Base-by-base conservation (phyloP, 1,140 invertebrate genomes). In the Drosophila hydei region DNA sequence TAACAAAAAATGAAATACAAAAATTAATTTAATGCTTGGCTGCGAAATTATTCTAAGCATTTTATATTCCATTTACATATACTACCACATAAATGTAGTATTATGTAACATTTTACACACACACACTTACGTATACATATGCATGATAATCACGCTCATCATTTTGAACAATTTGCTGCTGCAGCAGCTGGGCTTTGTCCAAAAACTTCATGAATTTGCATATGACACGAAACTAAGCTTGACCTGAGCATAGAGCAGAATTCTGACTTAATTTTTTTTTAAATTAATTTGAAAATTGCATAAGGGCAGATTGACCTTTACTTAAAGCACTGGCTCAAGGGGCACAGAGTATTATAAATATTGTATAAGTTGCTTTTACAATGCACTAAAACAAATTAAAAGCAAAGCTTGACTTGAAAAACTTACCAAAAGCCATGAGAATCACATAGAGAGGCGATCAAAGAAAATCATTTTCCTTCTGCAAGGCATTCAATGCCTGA, bases 1-100 rank as follows among this genome's bases (percentile, higher is more conserved):
- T 43, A 33, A 58, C 19, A 63, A 70, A 74, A 60, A 61, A 54
- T 30, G 52, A 30, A 63, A 72, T 56, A 71, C 21, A 51, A 55
- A 68, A 84, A 69, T 77, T 68, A 62, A 72, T 72, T 68, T 83
- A 77, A 81, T 83, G 65, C 58, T 81, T 74, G 70, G 70, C 65
- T 75, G 72, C 68, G 27, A 47, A 77, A 77, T 83, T 77, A 75
- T 79, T 67, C 54, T 27, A 75, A 79, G 51, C 59, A 47, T 58
- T 68, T 68, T 48, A 25, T 45, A 25, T 45, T 40, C 42, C 45
- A 33, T 50, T 40, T 47, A 40, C 25, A 56, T 50, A 27, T 11
- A 8, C 18, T 12, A 1, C 33, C n/a, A 19, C 16, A 43, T 30
- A 36, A 14, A 25, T 16, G 8, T 45, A 19, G 42, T 19, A 60